A percentile compares a stretch with the other conserved stretches of the same genome.
Conservation (phyloP, 2,113 vertebrate genomes). For the Chionis minor region DNA sequence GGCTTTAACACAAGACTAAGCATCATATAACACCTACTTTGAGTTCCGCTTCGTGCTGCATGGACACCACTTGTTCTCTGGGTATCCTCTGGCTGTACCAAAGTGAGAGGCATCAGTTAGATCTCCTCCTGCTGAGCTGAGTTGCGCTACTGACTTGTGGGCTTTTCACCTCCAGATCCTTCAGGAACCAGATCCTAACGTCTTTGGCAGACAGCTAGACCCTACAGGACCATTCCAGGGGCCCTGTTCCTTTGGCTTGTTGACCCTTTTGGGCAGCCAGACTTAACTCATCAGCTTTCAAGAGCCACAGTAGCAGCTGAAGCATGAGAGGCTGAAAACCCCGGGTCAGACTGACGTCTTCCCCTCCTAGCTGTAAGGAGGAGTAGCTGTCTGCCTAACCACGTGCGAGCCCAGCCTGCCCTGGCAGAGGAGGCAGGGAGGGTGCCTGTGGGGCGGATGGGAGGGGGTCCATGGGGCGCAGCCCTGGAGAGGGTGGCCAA, state of each 20-base stretch:
- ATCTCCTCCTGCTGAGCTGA: neutral
- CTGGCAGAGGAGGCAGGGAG: fast-evolving
- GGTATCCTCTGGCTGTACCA: neutral
- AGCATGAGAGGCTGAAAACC: neutral
- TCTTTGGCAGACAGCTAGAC: neutral
- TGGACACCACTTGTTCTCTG: neutral
- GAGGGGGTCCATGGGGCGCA: fast-evolving
- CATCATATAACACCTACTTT: neutral
- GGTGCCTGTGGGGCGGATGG: fast-evolving
- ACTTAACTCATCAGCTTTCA: neutral
- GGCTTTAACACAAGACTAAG: neutral
- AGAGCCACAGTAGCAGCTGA: neutral
- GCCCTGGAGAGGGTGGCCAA: neutral
- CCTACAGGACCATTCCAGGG: neutral
- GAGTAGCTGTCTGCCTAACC: neutral
- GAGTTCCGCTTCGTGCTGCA: neutral
- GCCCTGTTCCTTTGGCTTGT: fast-evolving
- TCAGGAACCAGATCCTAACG: neutral
- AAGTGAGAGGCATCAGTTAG: neutral
- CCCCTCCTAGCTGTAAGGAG: neutral
- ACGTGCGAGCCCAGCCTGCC: neutral
- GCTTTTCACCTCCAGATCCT: neutral
- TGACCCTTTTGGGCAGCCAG: fast-evolving
- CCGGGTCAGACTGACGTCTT: neutral
- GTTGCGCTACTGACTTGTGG: neutral